Evolutionary conservation across 2,113 vertebrate species (phyloP).

Genomic region (Microcebus lehilahytsara): DNA sequence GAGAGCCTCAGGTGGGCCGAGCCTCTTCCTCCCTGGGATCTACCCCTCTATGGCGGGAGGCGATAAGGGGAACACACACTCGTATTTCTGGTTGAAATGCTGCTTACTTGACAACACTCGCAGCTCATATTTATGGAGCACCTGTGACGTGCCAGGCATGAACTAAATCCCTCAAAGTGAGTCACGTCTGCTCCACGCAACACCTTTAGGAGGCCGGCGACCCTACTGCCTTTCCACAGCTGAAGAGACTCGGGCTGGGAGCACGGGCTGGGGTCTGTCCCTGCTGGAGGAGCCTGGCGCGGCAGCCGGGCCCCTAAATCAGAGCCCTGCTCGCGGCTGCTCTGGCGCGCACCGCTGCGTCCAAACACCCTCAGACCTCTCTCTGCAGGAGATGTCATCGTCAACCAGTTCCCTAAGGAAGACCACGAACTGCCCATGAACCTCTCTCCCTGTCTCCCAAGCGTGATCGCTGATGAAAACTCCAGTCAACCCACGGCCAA

Average conservation of each 20-base stretch:
- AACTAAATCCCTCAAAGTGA: fast-evolving
- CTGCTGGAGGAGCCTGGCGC: no score
- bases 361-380: background rate
- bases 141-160: background rate
- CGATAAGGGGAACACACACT: fast-evolving
- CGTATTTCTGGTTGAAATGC: background rate
- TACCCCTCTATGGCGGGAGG: fast-evolving
- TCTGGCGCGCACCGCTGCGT: fast-evolving
- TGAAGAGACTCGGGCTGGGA: background rate
- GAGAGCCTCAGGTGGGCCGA: fast-evolving
- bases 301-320: no score
- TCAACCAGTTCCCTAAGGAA: background rate
- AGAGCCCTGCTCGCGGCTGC: fast-evolving
- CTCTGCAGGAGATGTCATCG: background rate
- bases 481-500: fast-evolving
- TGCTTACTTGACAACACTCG: background rate
- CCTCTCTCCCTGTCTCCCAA: background rate
- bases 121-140: fast-evolving
- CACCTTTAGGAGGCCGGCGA: fast-evolving
- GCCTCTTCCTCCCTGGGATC: background rate
- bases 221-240: background rate
- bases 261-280: no score
- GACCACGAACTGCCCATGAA: no score
- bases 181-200: fast-evolving
- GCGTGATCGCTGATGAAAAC: fast-evolving